Evolutionary conservation across 2,113 vertebrate species (phyloP), one percentile per base, ranked within the genome.

Genomic region (Pycnonotus jocosus): DNA sequence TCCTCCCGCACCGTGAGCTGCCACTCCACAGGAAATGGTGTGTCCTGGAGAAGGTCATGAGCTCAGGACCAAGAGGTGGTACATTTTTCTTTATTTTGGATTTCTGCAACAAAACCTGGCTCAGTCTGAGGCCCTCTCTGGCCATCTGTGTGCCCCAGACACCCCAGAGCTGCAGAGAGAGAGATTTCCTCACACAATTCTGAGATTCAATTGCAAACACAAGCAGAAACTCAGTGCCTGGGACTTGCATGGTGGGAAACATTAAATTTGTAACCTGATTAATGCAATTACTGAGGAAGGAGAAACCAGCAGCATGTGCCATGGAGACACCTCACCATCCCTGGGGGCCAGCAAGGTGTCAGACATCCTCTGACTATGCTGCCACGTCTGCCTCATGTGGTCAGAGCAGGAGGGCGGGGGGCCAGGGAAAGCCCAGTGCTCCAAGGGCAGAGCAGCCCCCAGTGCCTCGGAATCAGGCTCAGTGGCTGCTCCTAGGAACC

Each of bases 341-440:
- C 64, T 2, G 4, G 56, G 19, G 53, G n/a, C 44, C 37, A 35
- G 5, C 0, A 8, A 37, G 66, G 15, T 42, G 48, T 35, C 56
- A 51, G 78, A 35, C 33, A 15, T 33, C 50, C 35, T 31, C 37
- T 4, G 7, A 15, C 54, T n/a, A 27, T 0, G 0, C 38, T 6
- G 2, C 15, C 6, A 5, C 40, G 30, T 24, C 27, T n/a, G 12
- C 40, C 23, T 18, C 33, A 9, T 0, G 0, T 7, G 35, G 50
- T 22, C 15, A 19, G 6, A n/a, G 68, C 60, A 21, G 72, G 38
- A 44, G 25, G 62, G 42, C 19, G 8, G 8, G 4, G 7, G 47
- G 40, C 38, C 68, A 89, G 56, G 71, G 31, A 44, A 12, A 58
- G 37, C 58, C 30, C 61, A 54, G 7, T 1, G 31, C 44, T 37